Conservation (phyloP, 2,113 vertebrate genomes). For the Oreocharis arfaki region DNA sequence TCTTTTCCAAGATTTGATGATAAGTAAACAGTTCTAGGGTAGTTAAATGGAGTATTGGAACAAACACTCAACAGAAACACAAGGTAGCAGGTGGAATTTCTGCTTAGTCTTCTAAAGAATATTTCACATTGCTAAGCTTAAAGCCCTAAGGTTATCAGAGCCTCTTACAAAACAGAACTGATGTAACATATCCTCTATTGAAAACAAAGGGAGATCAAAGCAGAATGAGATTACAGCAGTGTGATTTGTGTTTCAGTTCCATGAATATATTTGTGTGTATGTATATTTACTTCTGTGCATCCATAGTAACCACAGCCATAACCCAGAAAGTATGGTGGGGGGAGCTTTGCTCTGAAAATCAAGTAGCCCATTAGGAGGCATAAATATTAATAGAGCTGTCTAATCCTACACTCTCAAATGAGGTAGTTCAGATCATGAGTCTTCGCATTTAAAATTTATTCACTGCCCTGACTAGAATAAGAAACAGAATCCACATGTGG, state of each 20-base stretch:
- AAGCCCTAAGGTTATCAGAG: not conserved
- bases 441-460: slow-evolving; percentile 58
- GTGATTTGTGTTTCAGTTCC: not conserved
- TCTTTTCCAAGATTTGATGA: not conserved
- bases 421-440: slow-evolving; percentile 53
- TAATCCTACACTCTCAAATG: slow-evolving; percentile 46
- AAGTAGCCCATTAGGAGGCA: slow-evolving; percentile 50
- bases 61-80: not conserved
- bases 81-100: not conserved
- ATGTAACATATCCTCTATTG: not conserved
- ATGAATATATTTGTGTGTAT: not conserved
- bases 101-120: not conserved
- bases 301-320: slow-evolving; percentile 4
- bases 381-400: slow-evolving; percentile 66
- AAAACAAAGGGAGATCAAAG: slow-evolving; percentile 1
- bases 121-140: not conserved
- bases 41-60: not conserved
- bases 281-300: not conserved
- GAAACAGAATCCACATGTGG: not conserved
- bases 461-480: slow-evolving; percentile 11
- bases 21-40: not conserved
- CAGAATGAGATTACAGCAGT: not conserved
- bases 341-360: slow-evolving; percentile 53
- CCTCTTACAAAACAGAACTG: not conserved
- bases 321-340: not conserved